Percentiles rank a stretch among this genome's conserved stretches.
phyloP scores from a whole-genome alignment of 2,797 vertebrate genomes.

The Lerista edwardsae region DNA sequence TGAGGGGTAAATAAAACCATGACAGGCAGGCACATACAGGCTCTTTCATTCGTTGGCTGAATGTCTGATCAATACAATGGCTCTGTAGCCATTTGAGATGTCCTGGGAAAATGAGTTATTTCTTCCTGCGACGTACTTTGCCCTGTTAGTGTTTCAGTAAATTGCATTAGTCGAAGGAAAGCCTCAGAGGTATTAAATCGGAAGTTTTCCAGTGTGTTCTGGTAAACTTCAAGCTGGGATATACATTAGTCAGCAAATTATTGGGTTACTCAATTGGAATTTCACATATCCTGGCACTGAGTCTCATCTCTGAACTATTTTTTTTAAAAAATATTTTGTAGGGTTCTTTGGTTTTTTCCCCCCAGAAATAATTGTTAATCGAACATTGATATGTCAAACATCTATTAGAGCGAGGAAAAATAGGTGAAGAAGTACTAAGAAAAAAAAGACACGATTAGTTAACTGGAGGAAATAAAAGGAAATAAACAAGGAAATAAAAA shows the following conservation, averaged over 20 bases:
- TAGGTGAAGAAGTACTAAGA: accelerated
- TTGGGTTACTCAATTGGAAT: conserved; percentile 4
- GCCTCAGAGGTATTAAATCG: conserved; percentile 44
- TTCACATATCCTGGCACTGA: not conserved
- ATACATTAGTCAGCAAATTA: conserved; percentile 28
- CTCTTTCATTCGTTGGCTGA: conserved; percentile 4
- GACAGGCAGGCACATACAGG: not conserved
- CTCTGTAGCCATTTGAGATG: not conserved
- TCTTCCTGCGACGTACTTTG: conserved; percentile 12
- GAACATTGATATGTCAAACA: not conserved
- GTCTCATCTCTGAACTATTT: not conserved
- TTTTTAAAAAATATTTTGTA: conserved; percentile 1
- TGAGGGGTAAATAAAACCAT: conserved; percentile 6
- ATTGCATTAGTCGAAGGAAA: conserved; percentile 22
- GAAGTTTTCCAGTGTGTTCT: conserved; percentile 59
- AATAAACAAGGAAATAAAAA: not conserved
- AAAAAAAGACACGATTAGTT: not conserved
- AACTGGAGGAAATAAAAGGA: not conserved
- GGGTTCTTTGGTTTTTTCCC: not conserved
- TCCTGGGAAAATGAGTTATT: conserved; percentile 53
- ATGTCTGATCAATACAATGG: conserved; percentile 33
- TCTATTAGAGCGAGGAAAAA: not conserved
- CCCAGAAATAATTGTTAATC: conserved; percentile 13
- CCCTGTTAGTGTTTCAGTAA: conserved; percentile 39
- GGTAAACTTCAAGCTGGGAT: conserved; percentile 32